Conservation (phyloP, 2,113 vertebrate species). For the Hirundichthys speculiger region DNA sequence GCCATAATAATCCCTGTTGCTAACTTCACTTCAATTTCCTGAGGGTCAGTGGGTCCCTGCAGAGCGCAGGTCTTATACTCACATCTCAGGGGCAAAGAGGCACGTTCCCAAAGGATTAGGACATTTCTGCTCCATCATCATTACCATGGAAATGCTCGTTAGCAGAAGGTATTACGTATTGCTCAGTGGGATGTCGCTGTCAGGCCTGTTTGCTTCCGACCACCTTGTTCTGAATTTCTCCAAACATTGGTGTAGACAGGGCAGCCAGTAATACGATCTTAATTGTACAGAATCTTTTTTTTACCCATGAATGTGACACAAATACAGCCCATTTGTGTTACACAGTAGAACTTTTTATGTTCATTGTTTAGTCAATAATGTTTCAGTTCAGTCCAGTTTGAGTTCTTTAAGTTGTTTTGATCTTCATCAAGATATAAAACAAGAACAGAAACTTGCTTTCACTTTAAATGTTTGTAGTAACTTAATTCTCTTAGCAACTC, state of each 20-base stretch:
- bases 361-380: too few species aligned
- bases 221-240: slow-evolving; percentile 42
- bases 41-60: slow-evolving; percentile 51
- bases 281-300: too few species aligned
- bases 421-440: too few species aligned
- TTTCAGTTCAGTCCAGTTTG: too few species aligned
- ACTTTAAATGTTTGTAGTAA: too few species aligned
- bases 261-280: too few species aligned
- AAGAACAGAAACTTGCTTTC: too few species aligned
- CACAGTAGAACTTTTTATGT: too few species aligned
- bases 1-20: slow-evolving; percentile 50
- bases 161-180: slow-evolving; percentile 35
- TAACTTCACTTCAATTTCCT: slow-evolving; percentile 70
- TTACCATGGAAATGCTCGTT: slow-evolving; percentile 67
- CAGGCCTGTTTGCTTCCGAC: slow-evolving; percentile 37
- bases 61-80: slow-evolving; percentile 53
- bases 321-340: too few species aligned
- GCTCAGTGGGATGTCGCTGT: slow-evolving; percentile 43
- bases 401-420: too few species aligned
- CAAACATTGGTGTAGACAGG: slow-evolving; percentile 5
- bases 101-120: slow-evolving; percentile 47
- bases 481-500: too few species aligned
- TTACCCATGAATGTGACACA: too few species aligned
- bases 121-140: slow-evolving; percentile 40
- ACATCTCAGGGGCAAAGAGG: slow-evolving; percentile 57